phyloP scores from a whole-genome alignment of 2,113 vertebrate genomes.

The Epinephelus moara region DNA sequence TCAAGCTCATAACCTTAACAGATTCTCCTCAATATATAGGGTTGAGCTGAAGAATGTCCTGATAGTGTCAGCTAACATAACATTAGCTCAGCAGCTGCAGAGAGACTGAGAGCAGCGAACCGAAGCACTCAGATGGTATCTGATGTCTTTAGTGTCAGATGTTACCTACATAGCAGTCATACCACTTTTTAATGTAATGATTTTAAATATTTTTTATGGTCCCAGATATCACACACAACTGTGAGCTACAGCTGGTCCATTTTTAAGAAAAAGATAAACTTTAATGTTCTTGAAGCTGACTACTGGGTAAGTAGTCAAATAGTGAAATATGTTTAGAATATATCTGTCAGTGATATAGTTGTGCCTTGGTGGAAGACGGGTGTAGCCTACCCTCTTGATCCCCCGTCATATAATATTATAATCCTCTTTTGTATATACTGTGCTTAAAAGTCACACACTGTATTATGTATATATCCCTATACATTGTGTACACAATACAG shows the following conservation, averaged over 20 bases:
- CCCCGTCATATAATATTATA: background rate
- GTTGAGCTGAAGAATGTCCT: background rate
- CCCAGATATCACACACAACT: background rate
- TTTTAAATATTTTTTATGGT: background rate
- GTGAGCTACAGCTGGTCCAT: background rate
- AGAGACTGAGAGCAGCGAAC: background rate
- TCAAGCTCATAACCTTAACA: background rate
- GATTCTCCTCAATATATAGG: background rate
- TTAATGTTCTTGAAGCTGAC: too few relatives aligned
- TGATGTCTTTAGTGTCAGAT: background rate
- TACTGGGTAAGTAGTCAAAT: background rate
- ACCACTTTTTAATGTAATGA: background rate
- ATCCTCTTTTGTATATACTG: background rate
- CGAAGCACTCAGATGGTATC: background rate
- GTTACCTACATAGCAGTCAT: background rate
- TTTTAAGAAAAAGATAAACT: background rate
- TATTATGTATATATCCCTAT: background rate
- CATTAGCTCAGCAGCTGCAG: background rate
- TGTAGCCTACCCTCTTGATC: background rate
- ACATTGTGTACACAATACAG: background rate
- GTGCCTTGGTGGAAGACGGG: background rate
- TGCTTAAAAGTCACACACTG: background rate
- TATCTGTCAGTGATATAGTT: background rate
- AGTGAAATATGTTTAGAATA: background rate
- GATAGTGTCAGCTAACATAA: background rate